Base-by-base conservation (phyloP, 1,140 invertebrate species). In the Eciton burchellii region DNA sequence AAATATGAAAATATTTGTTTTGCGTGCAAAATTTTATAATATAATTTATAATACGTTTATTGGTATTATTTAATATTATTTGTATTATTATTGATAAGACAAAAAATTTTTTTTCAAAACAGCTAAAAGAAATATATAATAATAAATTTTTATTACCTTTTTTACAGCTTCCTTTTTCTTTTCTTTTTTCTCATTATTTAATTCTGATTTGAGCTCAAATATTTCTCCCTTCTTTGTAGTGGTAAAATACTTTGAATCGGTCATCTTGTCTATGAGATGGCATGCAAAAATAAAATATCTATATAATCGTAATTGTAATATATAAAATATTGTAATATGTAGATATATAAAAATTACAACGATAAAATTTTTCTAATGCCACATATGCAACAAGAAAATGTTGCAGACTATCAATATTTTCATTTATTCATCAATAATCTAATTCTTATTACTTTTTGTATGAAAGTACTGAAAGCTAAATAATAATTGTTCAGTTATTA, bases 141-240 rank as follows among this genome's bases (percentile, higher is more conserved):
- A 54, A 21, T 3, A 9, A 12, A 41, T 43, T 24, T 47, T 43
- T 84, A 74, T 90, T 94, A 97, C 97, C 96, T 99, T 99, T 93
- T 99, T 99, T 0, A 99, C 99, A 84, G 99, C 99, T 94, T 99
- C 99, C 92, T 99, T 98, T 92, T 99, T 99, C 95, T 99, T 99
- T 91, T 99, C 99, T 92, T 99, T 99, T 94, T 99, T 99, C 91
- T 99, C 99, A 96, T 98, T 99, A 93, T 99, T 99, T 16, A 99
- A 95, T 93, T 99, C 99, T 57, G 98, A 99, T 94, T 99, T 99
- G 49, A 99, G 94, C 94, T 99, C 99, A 94, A 99, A 99, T 91
- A 99, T 99, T 95, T 99, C 99, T 90, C 98, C 99, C 94, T 99
- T 99, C 94, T 99, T 99, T 77, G 99, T 99, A 82, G 99, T 99